Evolutionary conservation across 2,888 invertebrate species (phyloP), one percentile per base, ranked within the genome.

Genomic region (Drosophila affinis): DNA sequence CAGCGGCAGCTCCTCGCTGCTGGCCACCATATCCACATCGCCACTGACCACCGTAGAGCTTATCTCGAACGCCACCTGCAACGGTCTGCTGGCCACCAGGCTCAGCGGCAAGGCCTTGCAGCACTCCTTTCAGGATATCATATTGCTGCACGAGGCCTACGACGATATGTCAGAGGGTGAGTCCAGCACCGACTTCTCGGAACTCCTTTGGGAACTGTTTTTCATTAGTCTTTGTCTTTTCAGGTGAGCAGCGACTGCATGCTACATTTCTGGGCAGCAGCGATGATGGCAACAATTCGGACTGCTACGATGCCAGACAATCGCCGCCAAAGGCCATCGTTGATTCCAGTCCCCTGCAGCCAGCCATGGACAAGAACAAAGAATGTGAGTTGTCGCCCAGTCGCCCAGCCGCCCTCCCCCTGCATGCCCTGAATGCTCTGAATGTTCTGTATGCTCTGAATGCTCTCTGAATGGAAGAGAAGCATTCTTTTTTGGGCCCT

Each of bases 301-400:
- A 91, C 85, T 90, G 87, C 81, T 91, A 91, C 78, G 91, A 92
- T 85, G 88, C 91, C 72, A 89, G 92, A 82, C 91, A 91, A 91
- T 97, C 97, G 84, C 97, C 98, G 89, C 97, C 97, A 83, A 97
- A 97, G 93, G 97, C 97, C 91, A 95, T 97, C 92, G 97, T 98
- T 90, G 98, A 98, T 93, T 97, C 98, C 91, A 97, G 97, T 90
- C 98, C 98, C 55, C 94, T 98, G 89, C 97, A 97, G 91, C 96
- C 97, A 88, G 95, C 96, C 91, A 97, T 98, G 95, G 98, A 98
- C 93, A 97, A 97, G 93, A 98, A 98, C 93, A 98, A 98, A 94
- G 98, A 98, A 95, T 98, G 98, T 98, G 93, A 97, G 98, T 95
- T 34, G 39, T 1, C 10, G n/a, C 34, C 4, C n/a, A n/a, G n/a